A percentile compares a stretch with the other conserved stretches of the same genome.
These are phyloP conservation scores for Akabosia matsudoensis DNA, from an alignment of 1,140 invertebrate species.

Conservation along the genomic window DNA sequence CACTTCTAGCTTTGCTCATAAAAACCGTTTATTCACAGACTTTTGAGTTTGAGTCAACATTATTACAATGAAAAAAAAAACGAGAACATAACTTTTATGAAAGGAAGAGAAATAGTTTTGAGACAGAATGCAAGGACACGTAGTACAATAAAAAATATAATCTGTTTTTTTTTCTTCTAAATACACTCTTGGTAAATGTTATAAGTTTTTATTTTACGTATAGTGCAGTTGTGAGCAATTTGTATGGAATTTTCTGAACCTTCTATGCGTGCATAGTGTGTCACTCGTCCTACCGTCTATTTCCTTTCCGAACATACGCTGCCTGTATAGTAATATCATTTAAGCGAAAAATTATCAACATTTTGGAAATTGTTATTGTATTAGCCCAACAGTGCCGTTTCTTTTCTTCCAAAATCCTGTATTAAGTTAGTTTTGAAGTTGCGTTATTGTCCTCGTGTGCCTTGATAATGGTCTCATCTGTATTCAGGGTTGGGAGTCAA, in stretches of 20 bases:
- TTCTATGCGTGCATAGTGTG: neutral
- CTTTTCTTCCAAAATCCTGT: neutral
- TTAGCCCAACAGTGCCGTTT: conserved; percentile 15
- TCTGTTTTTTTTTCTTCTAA: too few relatives aligned
- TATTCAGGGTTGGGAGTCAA: conserved; percentile 21
- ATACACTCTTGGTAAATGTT: too few relatives aligned
- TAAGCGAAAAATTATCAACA: conserved; percentile 12
- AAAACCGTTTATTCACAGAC: too few relatives aligned
- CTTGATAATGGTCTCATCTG: conserved; percentile 25
- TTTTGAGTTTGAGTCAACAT: too few relatives aligned
- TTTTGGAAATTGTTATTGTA: conserved; percentile 25
- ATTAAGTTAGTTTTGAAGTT: neutral
- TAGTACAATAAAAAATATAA: neutral
- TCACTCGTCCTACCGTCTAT: neutral
- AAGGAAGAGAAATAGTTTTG: neutral
- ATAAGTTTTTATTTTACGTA: too few relatives aligned
- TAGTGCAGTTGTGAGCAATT: too few relatives aligned
- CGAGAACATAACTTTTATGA: too few relatives aligned
- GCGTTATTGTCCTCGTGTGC: neutral
- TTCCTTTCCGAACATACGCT: too few relatives aligned
- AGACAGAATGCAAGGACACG: neutral
- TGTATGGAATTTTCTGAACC: neutral
- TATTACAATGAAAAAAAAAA: too few relatives aligned
- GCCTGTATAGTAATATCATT: neutral
- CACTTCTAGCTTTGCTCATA: too few relatives aligned